Percentiles rank a stretch among this genome's conserved stretches.
Evolutionary conservation across 92 coral and sea anemone genomes (phyloP).

Genomic region (Meandrina meandrites): DNA sequence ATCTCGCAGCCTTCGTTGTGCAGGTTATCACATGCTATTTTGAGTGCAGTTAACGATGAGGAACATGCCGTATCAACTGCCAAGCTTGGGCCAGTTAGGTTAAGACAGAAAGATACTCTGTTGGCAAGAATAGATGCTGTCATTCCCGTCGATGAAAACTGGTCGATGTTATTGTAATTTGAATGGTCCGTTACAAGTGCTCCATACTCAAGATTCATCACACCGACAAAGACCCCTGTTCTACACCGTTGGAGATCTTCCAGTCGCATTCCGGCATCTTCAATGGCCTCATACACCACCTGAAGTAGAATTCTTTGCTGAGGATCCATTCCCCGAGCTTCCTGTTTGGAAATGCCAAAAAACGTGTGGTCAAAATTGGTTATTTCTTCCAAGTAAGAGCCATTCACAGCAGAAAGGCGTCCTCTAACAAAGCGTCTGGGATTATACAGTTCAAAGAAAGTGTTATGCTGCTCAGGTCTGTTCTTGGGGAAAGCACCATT

Average conservation of each 20-base stretch:
- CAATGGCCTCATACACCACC: slow-evolving; percentile 87
- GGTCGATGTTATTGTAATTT: slow-evolving; percentile 61
- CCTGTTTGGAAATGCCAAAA: slow-evolving; percentile 74
- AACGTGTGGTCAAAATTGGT: slow-evolving; percentile 67
- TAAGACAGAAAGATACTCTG: slow-evolving; percentile 76
- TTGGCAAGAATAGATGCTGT: slow-evolving; percentile 73
- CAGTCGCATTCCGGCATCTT: slow-evolving; percentile 79
- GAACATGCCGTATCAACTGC: slow-evolving; percentile 90
- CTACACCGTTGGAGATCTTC: slow-evolving; percentile 74
- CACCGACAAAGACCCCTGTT: slow-evolving; percentile 88
- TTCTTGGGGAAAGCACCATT: slow-evolving; percentile 59
- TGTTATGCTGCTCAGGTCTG: slow-evolving; percentile 49
- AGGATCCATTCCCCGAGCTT: slow-evolving; percentile 80
- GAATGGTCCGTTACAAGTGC: slow-evolving; percentile 25
- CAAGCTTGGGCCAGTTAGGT: slow-evolving; percentile 84
- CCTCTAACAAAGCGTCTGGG: slow-evolving; percentile 65
- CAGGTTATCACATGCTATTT: slow-evolving; percentile 66
- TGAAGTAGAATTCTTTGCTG: slow-evolving; percentile 78
- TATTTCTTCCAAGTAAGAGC: slow-evolving; percentile 74
- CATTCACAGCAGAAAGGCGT: slow-evolving; percentile 62
- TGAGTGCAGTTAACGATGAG: slow-evolving; percentile 83
- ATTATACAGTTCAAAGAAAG: slow-evolving; percentile 53
- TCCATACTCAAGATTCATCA: slow-evolving; percentile 71
- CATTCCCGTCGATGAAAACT: slow-evolving; percentile 78
- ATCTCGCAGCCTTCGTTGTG: slow-evolving; percentile 67